Conservation (phyloP, 2,888 invertebrate genomes). For the Rhagophthalmus giganteus region DNA sequence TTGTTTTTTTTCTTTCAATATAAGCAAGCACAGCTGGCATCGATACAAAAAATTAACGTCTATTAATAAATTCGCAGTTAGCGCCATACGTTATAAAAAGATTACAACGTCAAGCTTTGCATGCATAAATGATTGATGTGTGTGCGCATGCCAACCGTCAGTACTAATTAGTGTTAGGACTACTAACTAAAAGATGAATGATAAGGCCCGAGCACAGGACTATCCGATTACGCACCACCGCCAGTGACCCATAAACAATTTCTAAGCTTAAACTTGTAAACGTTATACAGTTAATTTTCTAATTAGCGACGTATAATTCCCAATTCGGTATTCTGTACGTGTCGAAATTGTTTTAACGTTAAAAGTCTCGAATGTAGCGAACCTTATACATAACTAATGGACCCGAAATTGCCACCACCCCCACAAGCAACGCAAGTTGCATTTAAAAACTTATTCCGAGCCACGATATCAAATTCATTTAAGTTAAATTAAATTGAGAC, state of each 20-base stretch:
- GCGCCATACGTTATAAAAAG: no score
- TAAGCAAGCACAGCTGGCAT: no score
- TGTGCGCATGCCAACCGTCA: conserved; percentile 29
- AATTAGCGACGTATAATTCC: no score
- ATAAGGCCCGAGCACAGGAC: conserved; percentile 12
- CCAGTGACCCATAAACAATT: conserved; percentile 14
- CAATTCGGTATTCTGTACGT: no score
- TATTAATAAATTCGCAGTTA: no score
- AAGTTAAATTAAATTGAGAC: conserved; percentile 18
- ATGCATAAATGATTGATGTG: conserved; percentile 33
- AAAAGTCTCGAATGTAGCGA: neutral
- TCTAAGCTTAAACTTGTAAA: no score
- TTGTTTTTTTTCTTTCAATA: no score
- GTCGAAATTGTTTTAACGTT: conserved; percentile 2
- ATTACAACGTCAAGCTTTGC: conserved; percentile 26
- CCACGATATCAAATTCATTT: conserved; percentile 17
- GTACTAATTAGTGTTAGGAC: conserved; percentile 34
- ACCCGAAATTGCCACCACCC: neutral
- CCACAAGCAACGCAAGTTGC: conserved; percentile 8
- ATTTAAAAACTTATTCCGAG: conserved; percentile 15
- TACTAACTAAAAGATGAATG: conserved; percentile 28
- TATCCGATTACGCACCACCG: conserved; percentile 17
- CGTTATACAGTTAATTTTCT: no score
- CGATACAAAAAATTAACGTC: no score
- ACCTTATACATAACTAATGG: neutral